phyloP scores from a whole-genome alignment of 2,113 vertebrate species.

The Carettochelys insculpta region DNA sequence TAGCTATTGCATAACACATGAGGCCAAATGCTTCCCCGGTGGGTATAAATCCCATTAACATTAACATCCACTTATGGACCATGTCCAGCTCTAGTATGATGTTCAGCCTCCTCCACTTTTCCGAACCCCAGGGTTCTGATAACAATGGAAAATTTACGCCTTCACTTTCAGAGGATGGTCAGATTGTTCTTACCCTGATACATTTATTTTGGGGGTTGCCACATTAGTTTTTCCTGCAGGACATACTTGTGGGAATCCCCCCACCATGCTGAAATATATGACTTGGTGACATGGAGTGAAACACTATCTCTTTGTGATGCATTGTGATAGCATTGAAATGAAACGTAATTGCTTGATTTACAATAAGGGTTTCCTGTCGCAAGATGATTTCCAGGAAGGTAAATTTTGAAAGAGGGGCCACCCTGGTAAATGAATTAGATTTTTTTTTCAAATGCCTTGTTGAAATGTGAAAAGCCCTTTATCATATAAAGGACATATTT shows the following conservation, averaged over 20 bases:
- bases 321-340: not conserved
- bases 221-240: not conserved
- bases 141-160: not conserved
- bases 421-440: slow-evolving; percentile 26
- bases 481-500: not conserved
- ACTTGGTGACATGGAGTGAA: not conserved
- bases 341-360: not conserved
- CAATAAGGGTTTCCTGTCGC: not conserved
- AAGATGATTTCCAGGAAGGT: slow-evolving; percentile 30
- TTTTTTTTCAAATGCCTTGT: slow-evolving; percentile 7
- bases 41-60: not conserved
- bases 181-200: not conserved
- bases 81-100: not conserved
- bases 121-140: not conserved
- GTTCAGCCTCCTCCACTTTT: fast-evolving
- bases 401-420: not conserved
- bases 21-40: not conserved
- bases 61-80: fast-evolving
- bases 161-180: not conserved
- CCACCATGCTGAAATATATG: not conserved
- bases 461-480: not conserved
- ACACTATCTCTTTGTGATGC: not conserved
- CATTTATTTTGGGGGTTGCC: not conserved
- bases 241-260: not conserved
- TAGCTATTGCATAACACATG: fast-evolving